Evolutionary conservation across 2,888 invertebrate species (phyloP).

Genomic region (Linnaemya vulpina): DNA sequence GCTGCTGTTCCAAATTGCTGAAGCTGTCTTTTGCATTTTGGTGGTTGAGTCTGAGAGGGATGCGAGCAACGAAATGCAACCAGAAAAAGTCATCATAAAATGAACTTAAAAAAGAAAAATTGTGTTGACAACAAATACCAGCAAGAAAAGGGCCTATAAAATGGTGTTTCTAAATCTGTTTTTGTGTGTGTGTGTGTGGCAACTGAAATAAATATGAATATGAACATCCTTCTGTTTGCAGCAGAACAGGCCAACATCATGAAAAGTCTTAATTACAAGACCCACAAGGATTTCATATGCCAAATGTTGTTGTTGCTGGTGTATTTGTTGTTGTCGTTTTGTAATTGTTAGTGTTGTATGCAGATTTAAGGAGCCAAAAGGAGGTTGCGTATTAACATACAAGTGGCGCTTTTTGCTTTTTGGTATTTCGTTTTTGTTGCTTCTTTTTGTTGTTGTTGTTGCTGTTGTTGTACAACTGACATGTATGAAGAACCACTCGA

Average conservation of each 20-base stretch:
- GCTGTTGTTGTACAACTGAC: slow-evolving; percentile 50
- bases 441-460: slow-evolving; percentile 11
- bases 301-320: background rate
- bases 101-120: slow-evolving; percentile 23
- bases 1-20: slow-evolving; percentile 54
- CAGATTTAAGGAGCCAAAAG: slow-evolving; percentile 58
- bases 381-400: slow-evolving; percentile 59
- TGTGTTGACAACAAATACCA: slow-evolving; percentile 41
- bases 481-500: slow-evolving; percentile 70
- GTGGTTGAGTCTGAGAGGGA: slow-evolving; percentile 36
- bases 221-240: slow-evolving; percentile 58
- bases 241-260: background rate
- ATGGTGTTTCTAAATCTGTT: slow-evolving; percentile 41
- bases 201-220: slow-evolving; percentile 40
- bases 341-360: slow-evolving; percentile 36
- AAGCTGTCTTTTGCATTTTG: slow-evolving; percentile 48
- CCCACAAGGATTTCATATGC: slow-evolving; percentile 25
- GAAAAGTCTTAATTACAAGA: slow-evolving; percentile 47
- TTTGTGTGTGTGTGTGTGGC: background rate
- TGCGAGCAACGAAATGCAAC: slow-evolving; percentile 58
- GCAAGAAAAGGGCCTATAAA: slow-evolving; percentile 54
- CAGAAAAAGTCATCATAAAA: slow-evolving; percentile 60
- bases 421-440: background rate
- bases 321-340: no score
- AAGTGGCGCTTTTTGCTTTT: slow-evolving; percentile 60